A percentile compares a stretch with the other conserved stretches of the same genome.
Evolutionary conservation across 1,140 invertebrate species (phyloP).

Genomic region (Ips nitidus): DNA sequence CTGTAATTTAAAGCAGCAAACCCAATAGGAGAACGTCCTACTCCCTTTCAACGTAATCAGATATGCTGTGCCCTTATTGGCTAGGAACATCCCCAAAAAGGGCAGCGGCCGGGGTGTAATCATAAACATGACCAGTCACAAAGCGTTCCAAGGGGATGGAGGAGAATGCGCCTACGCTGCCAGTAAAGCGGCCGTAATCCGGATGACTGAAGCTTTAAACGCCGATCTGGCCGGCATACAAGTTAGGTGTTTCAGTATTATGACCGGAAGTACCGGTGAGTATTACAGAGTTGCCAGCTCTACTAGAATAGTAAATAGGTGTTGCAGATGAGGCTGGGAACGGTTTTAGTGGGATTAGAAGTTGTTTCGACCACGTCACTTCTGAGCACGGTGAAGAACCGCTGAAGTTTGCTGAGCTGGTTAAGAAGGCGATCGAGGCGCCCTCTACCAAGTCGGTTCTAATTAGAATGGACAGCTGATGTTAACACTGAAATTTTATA

Average conservation of each 20-base stretch:
- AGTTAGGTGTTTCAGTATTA: slow-evolving; percentile 22
- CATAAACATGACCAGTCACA: slow-evolving; percentile 26
- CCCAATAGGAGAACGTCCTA: slow-evolving; percentile 21
- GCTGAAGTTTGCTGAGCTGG: slow-evolving; percentile 20
- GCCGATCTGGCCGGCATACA: slow-evolving; percentile 12
- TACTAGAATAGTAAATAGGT: not conserved
- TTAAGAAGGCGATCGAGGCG: slow-evolving; percentile 17
- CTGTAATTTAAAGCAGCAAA: not conserved
- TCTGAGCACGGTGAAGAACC: slow-evolving; percentile 1
- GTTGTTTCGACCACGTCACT: not conserved
- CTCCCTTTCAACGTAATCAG: slow-evolving; percentile 20
- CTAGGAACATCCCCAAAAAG: slow-evolving; percentile 17
- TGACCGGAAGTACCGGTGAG: not conserved
- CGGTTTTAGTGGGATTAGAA: not conserved
- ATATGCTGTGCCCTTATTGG: slow-evolving; percentile 14
- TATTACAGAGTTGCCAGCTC: not conserved
- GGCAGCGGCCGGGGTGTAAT: slow-evolving; percentile 24
- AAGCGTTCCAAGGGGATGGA: slow-evolving; percentile 6
- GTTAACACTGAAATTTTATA: too few relatives aligned
- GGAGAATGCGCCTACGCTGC: slow-evolving; percentile 22
- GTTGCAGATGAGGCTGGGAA: not conserved
- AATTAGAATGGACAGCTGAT: slow-evolving; percentile 12
- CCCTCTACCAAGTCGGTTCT: slow-evolving; percentile 7
- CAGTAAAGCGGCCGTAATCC: slow-evolving; percentile 28
- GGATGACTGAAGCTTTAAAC: slow-evolving; percentile 20